Conservation (phyloP, 2,113 vertebrate species). For the Cryptomyrus ogoouensis region DNA sequence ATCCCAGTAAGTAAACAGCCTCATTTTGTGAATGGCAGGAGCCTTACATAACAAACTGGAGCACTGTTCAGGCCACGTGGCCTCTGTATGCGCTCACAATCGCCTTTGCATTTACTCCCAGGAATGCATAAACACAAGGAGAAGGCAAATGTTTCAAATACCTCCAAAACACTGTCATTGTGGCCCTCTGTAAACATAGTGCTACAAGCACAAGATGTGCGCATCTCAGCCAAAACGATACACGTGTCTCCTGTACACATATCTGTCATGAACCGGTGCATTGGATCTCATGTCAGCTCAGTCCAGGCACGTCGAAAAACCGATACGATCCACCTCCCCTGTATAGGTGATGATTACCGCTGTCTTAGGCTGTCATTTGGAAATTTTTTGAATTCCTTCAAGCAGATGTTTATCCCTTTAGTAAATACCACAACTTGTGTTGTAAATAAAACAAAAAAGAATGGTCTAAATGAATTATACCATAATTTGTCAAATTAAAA, state of each 20-base stretch:
- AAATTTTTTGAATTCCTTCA: neutral
- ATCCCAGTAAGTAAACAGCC: conserved; percentile 2
- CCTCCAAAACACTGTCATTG: neutral
- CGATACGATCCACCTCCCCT: neutral
- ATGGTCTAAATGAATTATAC: neutral
- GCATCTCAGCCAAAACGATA: neutral
- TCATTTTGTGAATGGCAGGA: neutral
- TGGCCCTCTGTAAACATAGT: neutral
- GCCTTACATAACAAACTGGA: neutral
- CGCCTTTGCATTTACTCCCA: neutral
- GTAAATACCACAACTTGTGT: neutral
- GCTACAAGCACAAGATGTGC: neutral
- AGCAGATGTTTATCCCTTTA: neutral
- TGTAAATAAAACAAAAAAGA: neutral
- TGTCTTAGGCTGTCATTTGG: neutral
- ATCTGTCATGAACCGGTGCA: neutral
- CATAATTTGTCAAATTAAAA: neutral
- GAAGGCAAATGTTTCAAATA: neutral
- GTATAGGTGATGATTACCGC: neutral
- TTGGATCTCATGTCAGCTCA: neutral
- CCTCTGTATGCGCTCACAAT: neutral
- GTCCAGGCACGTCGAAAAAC: neutral
- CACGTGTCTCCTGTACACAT: neutral
- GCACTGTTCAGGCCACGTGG: neutral
- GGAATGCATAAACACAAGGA: neutral